Evolutionary conservation across 1,140 invertebrate species (phyloP), one percentile per base, ranked within the genome.

Genomic region (Drosophila cardini): DNA sequence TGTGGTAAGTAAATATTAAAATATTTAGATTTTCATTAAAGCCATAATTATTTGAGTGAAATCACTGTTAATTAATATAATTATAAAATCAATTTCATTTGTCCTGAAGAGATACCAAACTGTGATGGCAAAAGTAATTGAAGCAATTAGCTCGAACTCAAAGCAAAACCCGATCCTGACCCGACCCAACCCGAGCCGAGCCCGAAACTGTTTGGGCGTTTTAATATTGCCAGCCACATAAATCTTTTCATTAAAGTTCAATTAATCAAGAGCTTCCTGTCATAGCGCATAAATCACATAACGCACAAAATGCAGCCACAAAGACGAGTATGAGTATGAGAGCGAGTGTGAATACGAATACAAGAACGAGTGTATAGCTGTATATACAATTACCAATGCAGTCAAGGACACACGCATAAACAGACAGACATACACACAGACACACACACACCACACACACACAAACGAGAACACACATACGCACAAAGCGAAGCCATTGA

Each of bases 181-280:
- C 36, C 36, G 42, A 68, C 58, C 67, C 64, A 40, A 58, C 21
- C 21, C 21, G 21, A 26, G 21, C 34, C 36, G 43, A 46, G 73
- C 58, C 68, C 64, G 45, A 58, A 57, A 71, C 48, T 40, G 53
- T 57, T 26, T 63, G 16, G 38, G 58, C 18, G 58, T 80, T 87
- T 86, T 80, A 89, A 79, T 87, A 87, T 80, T 76, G 84, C 76
- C 26, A 83, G 45, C 72, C 80, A 77, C 83, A 87, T 87, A 87
- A 87, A 87, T 87, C 83, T 87, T 89, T 83, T 83, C 79, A 89
- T 87, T 87, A 89, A 89, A 87, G 79, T 87, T 87, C 83, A 89
- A 87, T 87, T 87, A 87, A 87, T 87, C 83, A 87, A 77, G 61
- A 69, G 80, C 67, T 74, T 87, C 84, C 84, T 89, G 84, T 89